phyloP scores from a whole-genome alignment of 2,797 vertebrate species.

The Phoeniculus purpureus region DNA sequence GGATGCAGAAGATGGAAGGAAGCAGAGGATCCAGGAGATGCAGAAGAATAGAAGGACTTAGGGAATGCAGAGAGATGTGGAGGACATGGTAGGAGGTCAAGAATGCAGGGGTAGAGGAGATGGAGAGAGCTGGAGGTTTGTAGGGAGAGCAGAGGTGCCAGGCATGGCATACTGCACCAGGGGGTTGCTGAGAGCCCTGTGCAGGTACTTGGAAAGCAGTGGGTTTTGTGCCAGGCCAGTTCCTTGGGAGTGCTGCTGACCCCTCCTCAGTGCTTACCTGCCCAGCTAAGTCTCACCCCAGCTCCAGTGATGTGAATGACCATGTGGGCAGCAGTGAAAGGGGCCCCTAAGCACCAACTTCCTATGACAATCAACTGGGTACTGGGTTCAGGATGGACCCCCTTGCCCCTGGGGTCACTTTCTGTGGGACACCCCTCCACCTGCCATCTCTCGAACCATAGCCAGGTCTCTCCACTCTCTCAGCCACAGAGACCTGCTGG shows the following conservation, averaged over 20 bases:
- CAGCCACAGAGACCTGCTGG: accelerated
- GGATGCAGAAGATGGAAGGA: neutral
- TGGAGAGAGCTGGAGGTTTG: too few relatives aligned
- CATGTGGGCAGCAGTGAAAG: neutral
- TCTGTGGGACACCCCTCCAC: neutral
- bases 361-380: neutral
- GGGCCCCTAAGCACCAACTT: neutral
- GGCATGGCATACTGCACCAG: neutral
- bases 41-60: neutral
- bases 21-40: neutral
- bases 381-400: neutral
- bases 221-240: neutral
- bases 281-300: neutral
- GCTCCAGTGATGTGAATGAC: neutral
- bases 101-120: neutral
- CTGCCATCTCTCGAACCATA: accelerated
- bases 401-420: neutral
- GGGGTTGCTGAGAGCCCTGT: neutral
- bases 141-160: neutral
- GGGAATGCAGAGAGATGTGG: neutral
- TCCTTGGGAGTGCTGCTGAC: neutral
- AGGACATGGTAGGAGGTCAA: neutral
- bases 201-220: neutral
- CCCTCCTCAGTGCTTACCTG: neutral
- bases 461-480: neutral